phyloP scores from a whole-genome alignment of 2,888 invertebrate species.

The Criorhina ranunculi region DNA sequence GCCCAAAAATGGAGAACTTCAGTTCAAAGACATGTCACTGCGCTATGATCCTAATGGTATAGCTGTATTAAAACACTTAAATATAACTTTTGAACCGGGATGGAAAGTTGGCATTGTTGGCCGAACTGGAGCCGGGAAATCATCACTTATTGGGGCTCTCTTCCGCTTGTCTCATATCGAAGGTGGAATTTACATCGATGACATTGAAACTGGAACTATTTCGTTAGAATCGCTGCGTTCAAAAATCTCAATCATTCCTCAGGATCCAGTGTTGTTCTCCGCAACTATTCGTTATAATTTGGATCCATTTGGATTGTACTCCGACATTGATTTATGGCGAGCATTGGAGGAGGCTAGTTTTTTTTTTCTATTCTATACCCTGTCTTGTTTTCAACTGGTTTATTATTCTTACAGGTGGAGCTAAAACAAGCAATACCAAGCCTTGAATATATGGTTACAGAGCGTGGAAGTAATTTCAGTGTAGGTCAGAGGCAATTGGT shows the following conservation, averaged over 20 bases:
- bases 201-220: slow-evolving; percentile 86
- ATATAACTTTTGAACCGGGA: slow-evolving; percentile 88
- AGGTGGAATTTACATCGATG: slow-evolving; percentile 90
- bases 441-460: slow-evolving; percentile 86
- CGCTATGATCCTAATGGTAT: slow-evolving; percentile 86
- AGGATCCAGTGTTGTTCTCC: slow-evolving; percentile 86
- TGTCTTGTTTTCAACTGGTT: background rate
- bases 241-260: slow-evolving; percentile 86
- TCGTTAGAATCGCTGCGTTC: slow-evolving; percentile 85
- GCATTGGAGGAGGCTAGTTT: slow-evolving; percentile 81
- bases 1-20: slow-evolving; percentile 88
- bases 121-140: slow-evolving; percentile 94
- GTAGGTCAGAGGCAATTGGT: slow-evolving; percentile 89
- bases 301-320: slow-evolving; percentile 86
- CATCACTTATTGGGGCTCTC: slow-evolving; percentile 90
- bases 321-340: slow-evolving; percentile 82
- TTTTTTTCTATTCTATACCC: background rate
- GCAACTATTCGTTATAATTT: slow-evolving; percentile 88
- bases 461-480: slow-evolving; percentile 87
- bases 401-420: slow-evolving; percentile 84
- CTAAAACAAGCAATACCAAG: slow-evolving; percentile 85
- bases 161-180: slow-evolving; percentile 90
- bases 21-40: slow-evolving; percentile 86
- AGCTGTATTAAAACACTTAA: slow-evolving; percentile 90
- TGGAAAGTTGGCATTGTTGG: slow-evolving; percentile 92